phyloP scores from a whole-genome alignment of 2,888 invertebrate species.

The Thymelicus lineola region DNA sequence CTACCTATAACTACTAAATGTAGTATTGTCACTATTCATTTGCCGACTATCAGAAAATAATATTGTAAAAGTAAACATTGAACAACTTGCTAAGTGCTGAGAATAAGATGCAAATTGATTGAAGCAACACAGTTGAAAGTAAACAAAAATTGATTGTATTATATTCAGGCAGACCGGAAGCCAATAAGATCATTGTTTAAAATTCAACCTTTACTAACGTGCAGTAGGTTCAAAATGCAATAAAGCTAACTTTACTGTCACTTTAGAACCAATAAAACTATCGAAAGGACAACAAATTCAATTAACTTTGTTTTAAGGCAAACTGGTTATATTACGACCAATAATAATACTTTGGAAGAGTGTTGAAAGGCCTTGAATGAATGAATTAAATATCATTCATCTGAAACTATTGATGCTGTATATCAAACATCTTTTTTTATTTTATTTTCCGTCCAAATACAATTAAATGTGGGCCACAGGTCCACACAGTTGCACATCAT shows the following conservation, averaged over 20 bases:
- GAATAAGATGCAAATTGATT: conserved; percentile 1
- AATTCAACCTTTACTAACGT: not conserved
- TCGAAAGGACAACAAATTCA: not conserved
- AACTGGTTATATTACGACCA: conserved; percentile 4
- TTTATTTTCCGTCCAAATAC: too few relatives aligned
- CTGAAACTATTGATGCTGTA: too few relatives aligned
- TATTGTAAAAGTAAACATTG: too few relatives aligned
- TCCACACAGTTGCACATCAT: too few relatives aligned
- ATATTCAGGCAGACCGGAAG: not conserved
- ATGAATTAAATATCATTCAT: not conserved
- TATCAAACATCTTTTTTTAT: too few relatives aligned
- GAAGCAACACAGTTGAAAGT: not conserved
- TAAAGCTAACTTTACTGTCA: not conserved
- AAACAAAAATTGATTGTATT: not conserved
- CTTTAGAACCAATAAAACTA: conserved; percentile 3
- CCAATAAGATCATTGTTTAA: not conserved
- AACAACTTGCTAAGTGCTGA: not conserved
- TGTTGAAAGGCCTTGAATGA: conserved; percentile 1
- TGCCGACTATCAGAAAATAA: too few relatives aligned
- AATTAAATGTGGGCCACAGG: too few relatives aligned
- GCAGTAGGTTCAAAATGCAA: not conserved
- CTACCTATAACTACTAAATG: too few relatives aligned
- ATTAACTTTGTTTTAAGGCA: conserved; percentile 4
- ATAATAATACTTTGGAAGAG: not conserved
- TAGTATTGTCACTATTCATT: too few relatives aligned